These are phyloP conservation scores for Caenorhabditis sp. DNA, from an alignment of 2,888 invertebrate species.

Conservation along the genomic window DNA sequence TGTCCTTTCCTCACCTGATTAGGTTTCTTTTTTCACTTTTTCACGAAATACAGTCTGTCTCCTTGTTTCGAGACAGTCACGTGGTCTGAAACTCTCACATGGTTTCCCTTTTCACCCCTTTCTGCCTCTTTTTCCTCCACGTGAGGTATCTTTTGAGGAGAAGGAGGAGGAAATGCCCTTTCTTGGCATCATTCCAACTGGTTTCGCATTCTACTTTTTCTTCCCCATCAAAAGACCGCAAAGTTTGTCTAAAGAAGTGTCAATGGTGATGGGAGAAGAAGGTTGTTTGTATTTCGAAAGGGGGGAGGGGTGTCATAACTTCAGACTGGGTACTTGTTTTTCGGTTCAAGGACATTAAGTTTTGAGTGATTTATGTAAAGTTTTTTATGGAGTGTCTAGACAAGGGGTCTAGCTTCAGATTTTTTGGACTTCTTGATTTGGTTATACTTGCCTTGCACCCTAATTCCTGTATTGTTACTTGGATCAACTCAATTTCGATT, in stretches of 20 bases:
- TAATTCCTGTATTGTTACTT: no score
- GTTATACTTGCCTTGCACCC: no score
- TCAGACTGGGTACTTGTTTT: no score
- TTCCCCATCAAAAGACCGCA: slow-evolving; percentile 15
- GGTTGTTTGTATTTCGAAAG: slow-evolving; percentile 24
- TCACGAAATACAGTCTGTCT: not conserved
- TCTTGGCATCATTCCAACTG: slow-evolving; percentile 54
- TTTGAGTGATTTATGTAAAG: not conserved
- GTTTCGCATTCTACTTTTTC: slow-evolving; percentile 11
- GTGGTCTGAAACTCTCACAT: slow-evolving; percentile 50
- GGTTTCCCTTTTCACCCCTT: slow-evolving; percentile 4
- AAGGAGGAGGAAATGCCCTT: slow-evolving; percentile 29
- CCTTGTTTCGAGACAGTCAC: slow-evolving; percentile 33
- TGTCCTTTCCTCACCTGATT: slow-evolving; percentile 38
- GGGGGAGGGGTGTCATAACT: not conserved
- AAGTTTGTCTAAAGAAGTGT: slow-evolving; percentile 48
- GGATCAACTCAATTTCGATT: no score
- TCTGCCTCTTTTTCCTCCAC: slow-evolving; percentile 24
- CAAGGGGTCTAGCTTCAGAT: no score
- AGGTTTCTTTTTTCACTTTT: not conserved
- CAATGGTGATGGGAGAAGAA: slow-evolving; percentile 22
- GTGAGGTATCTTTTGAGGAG: slow-evolving; percentile 11
- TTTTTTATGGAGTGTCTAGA: not conserved
- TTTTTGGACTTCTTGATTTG: no score
- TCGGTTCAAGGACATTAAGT: no score